Evolutionary conservation across 2,797 vertebrate species (phyloP).

Genomic region (Smutsia temminckii): DNA sequence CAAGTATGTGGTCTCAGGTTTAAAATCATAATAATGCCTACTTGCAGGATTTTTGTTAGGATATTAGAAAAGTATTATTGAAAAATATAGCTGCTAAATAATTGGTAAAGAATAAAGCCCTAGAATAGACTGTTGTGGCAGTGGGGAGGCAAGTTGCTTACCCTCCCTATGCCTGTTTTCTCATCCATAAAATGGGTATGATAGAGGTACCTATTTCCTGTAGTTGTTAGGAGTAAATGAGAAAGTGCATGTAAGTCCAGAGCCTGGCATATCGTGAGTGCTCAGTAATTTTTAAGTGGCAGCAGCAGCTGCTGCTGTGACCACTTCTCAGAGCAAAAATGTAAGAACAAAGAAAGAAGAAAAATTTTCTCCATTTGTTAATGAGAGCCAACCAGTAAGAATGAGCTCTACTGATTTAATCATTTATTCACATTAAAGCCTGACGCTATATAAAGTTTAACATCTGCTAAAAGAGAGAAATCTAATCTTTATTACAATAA

Average conservation of each 20-base stretch:
- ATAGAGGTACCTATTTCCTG: background rate
- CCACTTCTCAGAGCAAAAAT: background rate
- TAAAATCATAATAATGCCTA: background rate
- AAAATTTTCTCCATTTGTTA: slow-evolving; percentile 23
- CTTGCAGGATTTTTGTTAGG: background rate
- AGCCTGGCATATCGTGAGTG: background rate
- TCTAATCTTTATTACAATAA: slow-evolving; percentile 58
- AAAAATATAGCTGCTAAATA: background rate
- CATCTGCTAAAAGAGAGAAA: slow-evolving; percentile 56
- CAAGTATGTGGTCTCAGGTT: background rate
- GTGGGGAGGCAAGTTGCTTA: background rate
- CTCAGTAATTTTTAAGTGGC: background rate
- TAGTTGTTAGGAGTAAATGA: background rate
- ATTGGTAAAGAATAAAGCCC: background rate
- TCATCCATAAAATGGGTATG: background rate
- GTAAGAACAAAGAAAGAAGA: background rate
- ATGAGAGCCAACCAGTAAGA: slow-evolving; percentile 48
- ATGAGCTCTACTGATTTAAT: slow-evolving; percentile 38
- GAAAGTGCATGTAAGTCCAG: background rate
- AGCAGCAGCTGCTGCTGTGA: background rate
- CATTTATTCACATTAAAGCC: slow-evolving; percentile 66
- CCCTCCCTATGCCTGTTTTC: background rate
- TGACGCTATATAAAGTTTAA: slow-evolving; percentile 70
- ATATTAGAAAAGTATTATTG: background rate
- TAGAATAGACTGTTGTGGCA: background rate